Percentiles rank a stretch among this genome's conserved stretches.
Evolutionary conservation across 2,113 vertebrate species (phyloP).

Genomic region (Saccopteryx leptura): DNA sequence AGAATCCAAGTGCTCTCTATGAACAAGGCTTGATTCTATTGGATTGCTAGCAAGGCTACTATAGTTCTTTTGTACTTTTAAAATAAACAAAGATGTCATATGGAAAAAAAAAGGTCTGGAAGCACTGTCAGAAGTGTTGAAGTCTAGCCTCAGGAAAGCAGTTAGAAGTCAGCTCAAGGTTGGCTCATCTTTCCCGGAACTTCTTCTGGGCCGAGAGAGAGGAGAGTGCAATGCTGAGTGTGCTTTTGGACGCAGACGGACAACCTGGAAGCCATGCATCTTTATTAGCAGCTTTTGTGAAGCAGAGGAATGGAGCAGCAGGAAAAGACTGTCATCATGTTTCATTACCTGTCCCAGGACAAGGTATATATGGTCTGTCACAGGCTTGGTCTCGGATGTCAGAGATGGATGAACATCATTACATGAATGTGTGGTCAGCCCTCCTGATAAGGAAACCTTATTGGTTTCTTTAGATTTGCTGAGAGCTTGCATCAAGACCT

Average conservation of each 20-base stretch:
- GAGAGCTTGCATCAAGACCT: neutral
- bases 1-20: constrained; percentile 52
- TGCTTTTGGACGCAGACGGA: constrained; percentile 40
- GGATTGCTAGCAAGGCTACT: neutral
- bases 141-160: neutral
- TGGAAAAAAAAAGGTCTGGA: neutral
- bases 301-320: constrained; percentile 27
- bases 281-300: constrained; percentile 71
- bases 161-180: constrained; percentile 49
- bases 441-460: neutral
- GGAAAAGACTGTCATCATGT: constrained; percentile 30
- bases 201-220: neutral
- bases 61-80: constrained; percentile 28
- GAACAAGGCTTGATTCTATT: constrained; percentile 45
- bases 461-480: constrained; percentile 50
- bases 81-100: constrained; percentile 54
- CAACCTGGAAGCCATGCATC: constrained; percentile 11
- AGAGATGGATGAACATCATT: constrained; percentile 79
- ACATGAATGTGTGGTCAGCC: constrained; percentile 1
- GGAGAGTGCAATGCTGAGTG: neutral
- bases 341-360: constrained; percentile 56
- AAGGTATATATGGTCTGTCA: constrained; percentile 51
- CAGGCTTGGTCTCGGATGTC: neutral
- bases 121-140: neutral
- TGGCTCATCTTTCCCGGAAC: neutral